A percentile compares a stretch with the other conserved stretches of the same genome.
Conservation (phyloP, 2,113 vertebrate genomes). For the Carlito syrichta region DNA sequence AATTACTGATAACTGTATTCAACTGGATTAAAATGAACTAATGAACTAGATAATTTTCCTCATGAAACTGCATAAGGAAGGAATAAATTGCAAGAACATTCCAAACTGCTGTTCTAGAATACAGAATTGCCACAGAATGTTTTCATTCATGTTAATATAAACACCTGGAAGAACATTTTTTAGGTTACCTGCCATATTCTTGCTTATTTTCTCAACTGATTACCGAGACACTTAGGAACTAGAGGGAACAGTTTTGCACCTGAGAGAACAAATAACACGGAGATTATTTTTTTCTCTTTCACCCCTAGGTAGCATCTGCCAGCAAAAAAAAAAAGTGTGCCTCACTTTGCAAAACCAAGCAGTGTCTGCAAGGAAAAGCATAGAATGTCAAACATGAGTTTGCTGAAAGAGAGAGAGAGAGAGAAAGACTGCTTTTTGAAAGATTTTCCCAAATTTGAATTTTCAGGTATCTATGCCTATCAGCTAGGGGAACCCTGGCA, state of each 20-base stretch:
- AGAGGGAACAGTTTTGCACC: not conserved
- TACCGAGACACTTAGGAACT: not conserved
- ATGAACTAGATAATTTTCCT: constrained; percentile 9
- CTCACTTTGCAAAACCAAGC: constrained; percentile 6
- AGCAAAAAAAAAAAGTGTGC: not conserved
- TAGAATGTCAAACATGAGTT: not conserved
- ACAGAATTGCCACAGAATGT: not conserved
- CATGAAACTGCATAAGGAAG: not conserved
- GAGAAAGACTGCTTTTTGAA: not conserved
- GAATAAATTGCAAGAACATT: not conserved
- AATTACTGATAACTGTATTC: not conserved
- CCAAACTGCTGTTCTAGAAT: not conserved
- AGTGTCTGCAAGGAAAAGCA: not conserved
- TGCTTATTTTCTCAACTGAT: not conserved
- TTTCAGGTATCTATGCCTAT: not conserved
- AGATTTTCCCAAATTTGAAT: not conserved
- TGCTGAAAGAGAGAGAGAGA: not conserved
- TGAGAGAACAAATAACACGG: not conserved
- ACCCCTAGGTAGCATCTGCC: not conserved
- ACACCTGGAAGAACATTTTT: not conserved
- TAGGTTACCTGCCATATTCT: not conserved
- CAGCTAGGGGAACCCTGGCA: not conserved
- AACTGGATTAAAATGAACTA: not conserved
- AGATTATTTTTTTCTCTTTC: not conserved
- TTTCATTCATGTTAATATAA: constrained; percentile 4